Percentiles rank a stretch among this genome's conserved stretches.
phyloP scores from a whole-genome alignment of 2,888 invertebrate species.

The Tinea pellionella region DNA sequence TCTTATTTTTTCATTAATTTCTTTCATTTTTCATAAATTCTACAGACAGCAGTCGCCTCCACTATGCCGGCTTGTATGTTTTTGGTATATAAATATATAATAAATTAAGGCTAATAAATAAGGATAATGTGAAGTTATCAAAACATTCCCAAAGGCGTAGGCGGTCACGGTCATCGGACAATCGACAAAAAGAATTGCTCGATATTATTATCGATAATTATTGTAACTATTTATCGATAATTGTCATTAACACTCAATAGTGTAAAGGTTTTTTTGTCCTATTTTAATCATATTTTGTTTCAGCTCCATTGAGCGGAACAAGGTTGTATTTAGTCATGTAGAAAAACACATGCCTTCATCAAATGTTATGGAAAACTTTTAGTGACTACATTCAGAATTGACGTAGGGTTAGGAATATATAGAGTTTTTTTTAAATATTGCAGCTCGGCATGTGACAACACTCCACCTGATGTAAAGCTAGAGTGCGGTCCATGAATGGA shows the following conservation, averaged over 20 bases:
- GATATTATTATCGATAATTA: neutral
- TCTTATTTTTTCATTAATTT: too few species aligned
- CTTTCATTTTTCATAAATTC: too few species aligned
- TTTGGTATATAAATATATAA: too few species aligned
- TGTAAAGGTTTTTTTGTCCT: neutral
- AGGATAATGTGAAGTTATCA: neutral
- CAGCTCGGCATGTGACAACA: too few species aligned
- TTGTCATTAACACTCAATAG: neutral
- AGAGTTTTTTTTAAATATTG: too few species aligned
- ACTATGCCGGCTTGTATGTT: too few species aligned
- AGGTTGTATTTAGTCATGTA: neutral
- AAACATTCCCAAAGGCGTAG: neutral
- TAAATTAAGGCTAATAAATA: too few species aligned
- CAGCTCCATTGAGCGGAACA: constrained; percentile 4
- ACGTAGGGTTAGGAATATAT: too few species aligned
- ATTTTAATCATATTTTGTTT: constrained; percentile 5
- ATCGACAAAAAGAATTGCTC: constrained; percentile 1
- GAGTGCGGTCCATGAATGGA: too few species aligned
- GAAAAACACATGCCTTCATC: neutral
- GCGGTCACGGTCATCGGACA: neutral
- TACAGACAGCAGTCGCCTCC: too few species aligned
- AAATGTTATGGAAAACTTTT: neutral
- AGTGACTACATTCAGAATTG: too few species aligned
- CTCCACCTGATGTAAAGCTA: too few species aligned
- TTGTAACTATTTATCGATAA: neutral